phyloP scores from a whole-genome alignment of 35 echinoderm and acorn worm genomes.

The Apostichopus californicus region DNA sequence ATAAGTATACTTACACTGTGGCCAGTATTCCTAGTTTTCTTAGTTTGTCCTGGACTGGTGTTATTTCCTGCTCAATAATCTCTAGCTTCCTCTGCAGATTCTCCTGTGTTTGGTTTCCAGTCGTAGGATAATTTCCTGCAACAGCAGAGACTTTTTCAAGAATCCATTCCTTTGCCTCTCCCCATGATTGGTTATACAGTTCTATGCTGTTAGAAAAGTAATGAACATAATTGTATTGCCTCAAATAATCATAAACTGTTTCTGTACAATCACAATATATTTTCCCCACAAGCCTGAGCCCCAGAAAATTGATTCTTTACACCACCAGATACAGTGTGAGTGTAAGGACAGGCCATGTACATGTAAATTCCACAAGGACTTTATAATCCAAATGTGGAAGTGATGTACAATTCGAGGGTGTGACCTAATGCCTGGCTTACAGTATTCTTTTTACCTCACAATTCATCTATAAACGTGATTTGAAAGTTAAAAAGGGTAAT shows the following conservation, averaged over 20 bases:
- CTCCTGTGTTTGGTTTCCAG: constrained; percentile 66
- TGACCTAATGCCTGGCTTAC: no score
- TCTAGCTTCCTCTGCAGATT: constrained; percentile 86
- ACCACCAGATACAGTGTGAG: not conserved
- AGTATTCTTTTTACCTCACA: no score
- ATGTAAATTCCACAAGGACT: no score
- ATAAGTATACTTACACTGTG: constrained; percentile 72
- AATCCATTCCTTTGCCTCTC: constrained; percentile 98
- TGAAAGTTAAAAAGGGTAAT: no score
- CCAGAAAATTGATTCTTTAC: not conserved
- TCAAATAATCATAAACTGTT: no score
- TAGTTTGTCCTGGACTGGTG: constrained; percentile 85
- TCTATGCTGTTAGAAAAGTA: constrained; percentile 74
- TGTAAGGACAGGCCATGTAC: no score
- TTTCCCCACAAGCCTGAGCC: not conserved
- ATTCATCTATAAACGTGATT: no score
- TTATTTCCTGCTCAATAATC: constrained; percentile 80
- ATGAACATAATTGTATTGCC: not conserved
- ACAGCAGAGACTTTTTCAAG: constrained; percentile 86
- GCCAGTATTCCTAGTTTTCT: constrained; percentile 91
- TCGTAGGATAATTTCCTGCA: constrained; percentile 52
- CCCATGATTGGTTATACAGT: constrained; percentile 95
- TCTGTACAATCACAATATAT: no score
- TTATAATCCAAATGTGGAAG: no score
- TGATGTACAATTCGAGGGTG: no score